A percentile compares a stretch with the other conserved stretches of the same genome.
Conservation (phyloP, 2,797 vertebrate genomes). For the Adrianichthys oophorus region DNA sequence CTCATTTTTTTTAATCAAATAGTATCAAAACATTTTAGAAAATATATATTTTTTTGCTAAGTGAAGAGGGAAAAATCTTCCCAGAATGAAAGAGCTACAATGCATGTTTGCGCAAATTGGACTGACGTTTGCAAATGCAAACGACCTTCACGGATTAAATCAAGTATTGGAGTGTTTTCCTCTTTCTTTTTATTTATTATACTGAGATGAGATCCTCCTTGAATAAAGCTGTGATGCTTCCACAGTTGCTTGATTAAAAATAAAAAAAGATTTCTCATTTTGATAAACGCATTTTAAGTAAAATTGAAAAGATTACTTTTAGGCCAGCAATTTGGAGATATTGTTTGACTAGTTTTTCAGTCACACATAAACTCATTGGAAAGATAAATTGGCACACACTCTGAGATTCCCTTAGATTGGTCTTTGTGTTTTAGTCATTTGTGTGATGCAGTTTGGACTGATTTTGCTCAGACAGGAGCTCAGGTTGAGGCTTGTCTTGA, state of each 20-base stretch:
- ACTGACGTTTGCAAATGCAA: background rate
- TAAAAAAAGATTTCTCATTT: background rate
- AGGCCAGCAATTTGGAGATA: background rate
- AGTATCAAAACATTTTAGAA: background rate
- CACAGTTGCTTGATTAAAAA: background rate
- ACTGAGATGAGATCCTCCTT: background rate
- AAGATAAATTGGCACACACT: background rate
- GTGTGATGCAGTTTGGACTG: slow-evolving; percentile 77
- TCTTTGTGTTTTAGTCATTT: slow-evolving; percentile 56
- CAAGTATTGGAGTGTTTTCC: background rate
- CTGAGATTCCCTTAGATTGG: slow-evolving; percentile 23
- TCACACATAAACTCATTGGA: background rate
- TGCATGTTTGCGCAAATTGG: background rate
- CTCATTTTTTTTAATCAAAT: background rate
- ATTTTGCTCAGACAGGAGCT: slow-evolving; percentile 88
- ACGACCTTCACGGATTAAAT: background rate
- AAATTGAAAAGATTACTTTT: slow-evolving; percentile 2
- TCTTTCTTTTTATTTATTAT: background rate
- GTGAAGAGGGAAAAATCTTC: background rate
- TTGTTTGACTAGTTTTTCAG: background rate
- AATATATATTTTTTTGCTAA: slow-evolving; percentile 6
- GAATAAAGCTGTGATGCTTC: background rate
- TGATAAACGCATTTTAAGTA: background rate
- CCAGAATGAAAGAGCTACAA: background rate
- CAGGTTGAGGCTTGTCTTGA: slow-evolving; percentile 95